Conservation (phyloP, 1,140 invertebrate species). For the Pseudomyrmex concolor region DNA sequence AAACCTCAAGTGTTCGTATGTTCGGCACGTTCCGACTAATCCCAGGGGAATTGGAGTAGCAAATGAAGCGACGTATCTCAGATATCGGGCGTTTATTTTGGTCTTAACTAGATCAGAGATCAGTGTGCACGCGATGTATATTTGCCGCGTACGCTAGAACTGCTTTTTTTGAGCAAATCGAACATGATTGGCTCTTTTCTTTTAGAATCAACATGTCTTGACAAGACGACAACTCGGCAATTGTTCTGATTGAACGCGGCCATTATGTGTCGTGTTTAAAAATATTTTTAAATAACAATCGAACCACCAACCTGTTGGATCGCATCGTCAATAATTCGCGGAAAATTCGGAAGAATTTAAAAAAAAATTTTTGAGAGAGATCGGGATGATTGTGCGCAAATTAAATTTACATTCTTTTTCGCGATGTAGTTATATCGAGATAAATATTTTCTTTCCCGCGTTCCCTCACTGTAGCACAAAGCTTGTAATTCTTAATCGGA, state of each 20-base stretch:
- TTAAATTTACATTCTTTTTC: not conserved
- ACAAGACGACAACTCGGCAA: too few relatives aligned
- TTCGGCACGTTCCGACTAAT: constrained; percentile 11
- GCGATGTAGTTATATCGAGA: not conserved
- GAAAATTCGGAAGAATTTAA: not conserved
- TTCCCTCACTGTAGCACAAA: not conserved
- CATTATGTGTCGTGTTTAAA: too few relatives aligned
- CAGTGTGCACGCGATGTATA: not conserved
- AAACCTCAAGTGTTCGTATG: constrained; percentile 27
- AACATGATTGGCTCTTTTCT: too few relatives aligned
- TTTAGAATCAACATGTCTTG: too few relatives aligned
- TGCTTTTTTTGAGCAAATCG: too few relatives aligned
- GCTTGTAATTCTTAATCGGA: not conserved
- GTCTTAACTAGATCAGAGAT: not conserved
- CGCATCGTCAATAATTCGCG: too few relatives aligned
- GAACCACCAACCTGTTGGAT: too few relatives aligned
- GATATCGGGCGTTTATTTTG: not conserved
- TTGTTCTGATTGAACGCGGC: too few relatives aligned
- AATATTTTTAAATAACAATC: too few relatives aligned
- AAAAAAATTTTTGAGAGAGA: not conserved
- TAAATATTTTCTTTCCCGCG: not conserved
- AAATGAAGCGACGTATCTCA: constrained; percentile 11
- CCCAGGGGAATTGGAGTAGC: constrained; percentile 24
- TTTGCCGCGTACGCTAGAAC: too few relatives aligned
- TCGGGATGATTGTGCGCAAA: not conserved